phyloP scores from a whole-genome alignment of 2,888 invertebrate genomes.

The Drosophila lacicola region DNA sequence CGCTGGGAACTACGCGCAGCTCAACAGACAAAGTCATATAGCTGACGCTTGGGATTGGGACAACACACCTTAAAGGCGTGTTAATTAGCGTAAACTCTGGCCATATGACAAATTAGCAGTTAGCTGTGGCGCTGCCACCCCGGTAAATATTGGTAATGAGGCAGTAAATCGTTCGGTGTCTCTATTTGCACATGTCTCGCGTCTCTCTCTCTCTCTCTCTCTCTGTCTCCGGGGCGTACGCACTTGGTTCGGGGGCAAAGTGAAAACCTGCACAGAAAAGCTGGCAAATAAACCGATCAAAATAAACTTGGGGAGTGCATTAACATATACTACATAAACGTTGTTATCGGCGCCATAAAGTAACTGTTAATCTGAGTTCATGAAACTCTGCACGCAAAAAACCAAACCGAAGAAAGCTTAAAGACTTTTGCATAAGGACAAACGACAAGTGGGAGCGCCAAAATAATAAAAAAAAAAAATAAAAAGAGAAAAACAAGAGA shows the following conservation, averaged over 20 bases:
- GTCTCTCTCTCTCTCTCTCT: background rate
- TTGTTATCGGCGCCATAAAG: slow-evolving; percentile 61
- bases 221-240: background rate
- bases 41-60: background rate
- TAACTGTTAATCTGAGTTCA: slow-evolving; percentile 72
- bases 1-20: slow-evolving; percentile 27
- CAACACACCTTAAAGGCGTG: slow-evolving; percentile 39
- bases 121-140: slow-evolving; percentile 31
- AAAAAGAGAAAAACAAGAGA: background rate
- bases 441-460: slow-evolving; percentile 51
- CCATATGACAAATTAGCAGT: slow-evolving; percentile 41
- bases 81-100: slow-evolving; percentile 45
- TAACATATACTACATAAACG: slow-evolving; percentile 8
- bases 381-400: slow-evolving; percentile 61
- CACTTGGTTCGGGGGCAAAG: slow-evolving; percentile 28
- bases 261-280: slow-evolving; percentile 45
- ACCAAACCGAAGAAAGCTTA: slow-evolving; percentile 46
- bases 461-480: slow-evolving; percentile 12
- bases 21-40: slow-evolving; percentile 7
- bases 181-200: slow-evolving; percentile 14
- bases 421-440: slow-evolving; percentile 59
- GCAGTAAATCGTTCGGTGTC: slow-evolving; percentile 60
- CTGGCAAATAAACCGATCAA: slow-evolving; percentile 28
- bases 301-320: slow-evolving; percentile 4
- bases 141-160: slow-evolving; percentile 64